A percentile compares a stretch with the other conserved stretches of the same genome.
These are phyloP conservation scores for Parnassius glacialis DNA, from an alignment of 2,888 invertebrate genomes.

Conservation along the genomic window DNA sequence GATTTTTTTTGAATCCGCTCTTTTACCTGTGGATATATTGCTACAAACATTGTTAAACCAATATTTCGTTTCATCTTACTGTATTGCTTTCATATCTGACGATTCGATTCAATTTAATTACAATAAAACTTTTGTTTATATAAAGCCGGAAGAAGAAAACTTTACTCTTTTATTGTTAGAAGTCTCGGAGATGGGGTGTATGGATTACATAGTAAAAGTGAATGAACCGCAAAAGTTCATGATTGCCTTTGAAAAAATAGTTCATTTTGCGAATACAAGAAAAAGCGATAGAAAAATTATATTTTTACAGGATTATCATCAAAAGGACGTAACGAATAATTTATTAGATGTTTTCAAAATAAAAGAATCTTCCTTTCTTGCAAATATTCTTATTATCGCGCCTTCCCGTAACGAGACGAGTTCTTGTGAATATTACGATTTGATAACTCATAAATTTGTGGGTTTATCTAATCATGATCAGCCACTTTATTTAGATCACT, in stretches of 20 bases:
- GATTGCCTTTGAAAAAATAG: slow-evolving; percentile 57
- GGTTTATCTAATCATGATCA: slow-evolving; percentile 47
- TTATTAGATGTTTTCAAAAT: slow-evolving; percentile 49
- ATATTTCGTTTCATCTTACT: slow-evolving; percentile 55
- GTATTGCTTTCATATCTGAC: slow-evolving; percentile 60
- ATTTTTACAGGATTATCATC: slow-evolving; percentile 49
- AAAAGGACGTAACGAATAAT: slow-evolving; percentile 28
- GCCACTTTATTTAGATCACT: slow-evolving; percentile 58
- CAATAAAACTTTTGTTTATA: slow-evolving; percentile 42
- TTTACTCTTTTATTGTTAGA: slow-evolving; percentile 46
- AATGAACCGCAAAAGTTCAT: slow-evolving; percentile 59
- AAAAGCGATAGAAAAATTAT: slow-evolving; percentile 70
- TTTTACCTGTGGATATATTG: slow-evolving; percentile 54
- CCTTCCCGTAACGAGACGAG: slow-evolving; percentile 35
- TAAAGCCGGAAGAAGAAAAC: slow-evolving; percentile 41
- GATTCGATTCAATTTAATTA: slow-evolving; percentile 39
- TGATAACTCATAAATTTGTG: slow-evolving; percentile 66
- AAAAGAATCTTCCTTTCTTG: slow-evolving; percentile 53
- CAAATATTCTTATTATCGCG: slow-evolving; percentile 56
- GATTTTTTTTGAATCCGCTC: slow-evolving; percentile 26
- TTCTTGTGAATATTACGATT: slow-evolving; percentile 47
- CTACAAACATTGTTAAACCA: slow-evolving; percentile 50
- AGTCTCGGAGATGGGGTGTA: slow-evolving; percentile 70
- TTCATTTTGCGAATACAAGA: slow-evolving; percentile 57
- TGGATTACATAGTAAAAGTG: slow-evolving; percentile 66